Base-by-base conservation (phyloP, 1,140 invertebrate genomes). In the Cotesia vestalis region DNA sequence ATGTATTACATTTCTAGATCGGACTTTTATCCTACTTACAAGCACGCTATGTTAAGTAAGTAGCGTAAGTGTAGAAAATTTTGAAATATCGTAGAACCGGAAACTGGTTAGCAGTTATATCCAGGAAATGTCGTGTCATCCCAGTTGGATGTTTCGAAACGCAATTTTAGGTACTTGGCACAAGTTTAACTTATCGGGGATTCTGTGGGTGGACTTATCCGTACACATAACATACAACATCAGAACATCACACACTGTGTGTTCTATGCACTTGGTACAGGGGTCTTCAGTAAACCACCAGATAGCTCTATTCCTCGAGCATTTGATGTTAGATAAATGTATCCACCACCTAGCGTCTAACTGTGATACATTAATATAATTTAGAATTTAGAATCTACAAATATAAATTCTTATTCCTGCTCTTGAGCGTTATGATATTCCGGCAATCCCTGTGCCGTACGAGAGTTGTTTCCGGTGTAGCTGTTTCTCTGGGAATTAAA, bases 381-480 rank as follows among this genome's bases (percentile, higher is more conserved):
- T 40, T 40, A 46, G 11, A 6, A 46, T 46, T 46, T 9, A 46
- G 11, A 27, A 70, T 35, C 52, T 70, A 51, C 51, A 52, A 46
- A 46, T 46, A 46, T 46, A 46, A 46, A 46, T 46, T 46, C 40
- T 11, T 6, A 17, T 17, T 17, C 38, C 1, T 6, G 40, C 11
- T 46, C 40, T 46, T 9, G 11, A 11, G 11, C 38, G 34, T 3
- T 66, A 53, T 74, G 72, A 74, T 67, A 69, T 75, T 82, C 81
- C 80, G 79, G 80, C 78, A 78, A 60, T 81, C 78, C 55, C 36
- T 36, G 8, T 40, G 57, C 61, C 72, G 70, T 82, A 81, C 70
- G 73, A 73, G 66, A 74, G 73, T 71, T 75, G 75, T 80, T 80
- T 82, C 80, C 79, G 79, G 78, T 79, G 69, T 72, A 11, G 55